phyloP scores from a whole-genome alignment of 2,888 invertebrate species.

The Sericinus montela region DNA sequence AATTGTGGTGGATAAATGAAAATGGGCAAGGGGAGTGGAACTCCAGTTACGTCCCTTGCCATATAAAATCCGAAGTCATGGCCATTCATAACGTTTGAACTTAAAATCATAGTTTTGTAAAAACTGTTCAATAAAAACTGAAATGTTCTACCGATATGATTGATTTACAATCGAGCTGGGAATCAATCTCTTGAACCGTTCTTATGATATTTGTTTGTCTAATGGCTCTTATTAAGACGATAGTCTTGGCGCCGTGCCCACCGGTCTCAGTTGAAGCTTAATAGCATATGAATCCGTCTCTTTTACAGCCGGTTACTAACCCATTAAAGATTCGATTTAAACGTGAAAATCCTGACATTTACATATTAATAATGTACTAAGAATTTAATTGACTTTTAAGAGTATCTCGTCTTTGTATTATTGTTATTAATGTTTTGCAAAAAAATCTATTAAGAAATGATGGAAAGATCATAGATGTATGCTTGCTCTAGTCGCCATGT shows the following conservation, averaged over 20 bases:
- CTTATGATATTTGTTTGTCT: slow-evolving; percentile 38
- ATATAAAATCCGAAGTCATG: no score
- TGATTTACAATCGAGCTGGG: not conserved
- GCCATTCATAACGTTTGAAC: no score
- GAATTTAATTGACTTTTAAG: no score
- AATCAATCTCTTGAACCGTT: slow-evolving; percentile 3
- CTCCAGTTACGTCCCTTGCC: no score
- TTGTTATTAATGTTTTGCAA: no score
- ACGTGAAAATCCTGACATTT: not conserved
- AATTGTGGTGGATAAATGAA: no score
- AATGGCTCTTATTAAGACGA: slow-evolving; percentile 53
- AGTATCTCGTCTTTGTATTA: no score
- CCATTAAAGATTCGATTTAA: slow-evolving; percentile 5
- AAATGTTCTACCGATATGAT: not conserved
- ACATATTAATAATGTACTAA: not conserved
- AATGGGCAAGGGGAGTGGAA: no score
- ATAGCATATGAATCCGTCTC: slow-evolving; percentile 8
- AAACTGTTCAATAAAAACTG: not conserved
- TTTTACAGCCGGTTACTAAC: slow-evolving; percentile 1
- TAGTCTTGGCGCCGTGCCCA: slow-evolving; percentile 45
- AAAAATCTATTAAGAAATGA: no score
- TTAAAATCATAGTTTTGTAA: not conserved
- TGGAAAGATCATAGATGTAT: no score
- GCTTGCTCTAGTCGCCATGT: no score
- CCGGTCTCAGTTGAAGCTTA: slow-evolving; percentile 4